Evolutionary conservation across 2,113 vertebrate species (phyloP).

Genomic region (Nothocercus julius): DNA sequence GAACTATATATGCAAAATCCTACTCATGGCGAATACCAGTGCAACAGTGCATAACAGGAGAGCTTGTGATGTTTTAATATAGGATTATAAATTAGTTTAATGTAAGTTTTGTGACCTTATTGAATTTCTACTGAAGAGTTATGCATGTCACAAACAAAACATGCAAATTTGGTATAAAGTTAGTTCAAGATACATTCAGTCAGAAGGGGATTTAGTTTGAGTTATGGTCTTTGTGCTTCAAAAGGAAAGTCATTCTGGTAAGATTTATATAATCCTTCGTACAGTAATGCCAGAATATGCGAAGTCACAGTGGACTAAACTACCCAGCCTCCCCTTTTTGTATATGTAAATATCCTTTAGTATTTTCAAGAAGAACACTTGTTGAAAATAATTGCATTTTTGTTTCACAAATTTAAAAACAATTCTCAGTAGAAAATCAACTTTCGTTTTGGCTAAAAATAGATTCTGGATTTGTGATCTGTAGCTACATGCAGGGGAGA

Average conservation of each 20-base stretch:
- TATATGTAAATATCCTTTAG: not conserved
- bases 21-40: not conserved
- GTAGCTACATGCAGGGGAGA: not conserved
- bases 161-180: not conserved
- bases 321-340: not conserved
- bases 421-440: not conserved
- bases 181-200: not conserved
- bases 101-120: conserved; percentile 30
- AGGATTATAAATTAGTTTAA: conserved; percentile 15
- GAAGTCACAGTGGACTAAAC: not conserved
- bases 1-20: conserved; percentile 36
- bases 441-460: not conserved
- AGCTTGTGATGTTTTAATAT: not conserved
- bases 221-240: not conserved
- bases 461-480: not conserved
- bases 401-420: not conserved
- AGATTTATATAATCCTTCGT: not conserved
- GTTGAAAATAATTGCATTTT: not conserved
- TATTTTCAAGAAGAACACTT: not conserved
- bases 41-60: not conserved
- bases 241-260: not conserved
- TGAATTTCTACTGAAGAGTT: conserved; percentile 1
- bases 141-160: not conserved
- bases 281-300: not conserved
- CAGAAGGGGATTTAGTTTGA: not conserved